Evolutionary conservation across 2,888 invertebrate species (phyloP).

Genomic region (Volucella bombylans): DNA sequence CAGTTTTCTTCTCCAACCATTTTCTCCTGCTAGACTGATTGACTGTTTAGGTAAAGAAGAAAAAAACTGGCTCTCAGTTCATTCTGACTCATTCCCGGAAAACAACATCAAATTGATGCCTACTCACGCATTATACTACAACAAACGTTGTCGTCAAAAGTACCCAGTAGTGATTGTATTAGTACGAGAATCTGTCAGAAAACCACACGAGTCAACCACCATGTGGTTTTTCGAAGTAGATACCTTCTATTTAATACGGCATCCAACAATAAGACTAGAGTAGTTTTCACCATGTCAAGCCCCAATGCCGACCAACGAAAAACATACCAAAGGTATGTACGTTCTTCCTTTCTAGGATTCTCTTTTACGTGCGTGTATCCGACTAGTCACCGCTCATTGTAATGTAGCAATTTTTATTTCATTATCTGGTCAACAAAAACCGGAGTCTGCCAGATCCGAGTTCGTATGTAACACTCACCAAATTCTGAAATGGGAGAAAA

Average conservation of each 20-base stretch:
- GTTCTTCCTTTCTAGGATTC: too few species aligned
- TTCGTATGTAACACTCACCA: too few species aligned
- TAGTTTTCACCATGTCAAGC: slow-evolving; percentile 46
- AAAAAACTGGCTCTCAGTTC: too few species aligned
- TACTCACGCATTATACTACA: too few species aligned
- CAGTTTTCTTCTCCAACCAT: too few species aligned
- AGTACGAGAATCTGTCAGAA: slow-evolving; percentile 21
- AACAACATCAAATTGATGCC: too few species aligned
- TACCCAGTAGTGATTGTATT: neutral
- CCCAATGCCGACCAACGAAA: slow-evolving; percentile 21
- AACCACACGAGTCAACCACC: slow-evolving; percentile 59
- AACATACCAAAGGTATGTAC: too few species aligned
- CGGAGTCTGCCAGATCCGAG: neutral
- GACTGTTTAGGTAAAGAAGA: too few species aligned
- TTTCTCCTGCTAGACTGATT: too few species aligned
- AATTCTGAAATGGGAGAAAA: too few species aligned
- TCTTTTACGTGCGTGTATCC: neutral
- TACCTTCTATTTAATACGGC: slow-evolving; percentile 21
- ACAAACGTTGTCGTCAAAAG: too few species aligned
- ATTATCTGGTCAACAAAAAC: slow-evolving; percentile 39
- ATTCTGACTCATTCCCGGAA: too few species aligned
- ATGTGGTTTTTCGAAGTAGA: slow-evolving; percentile 51
- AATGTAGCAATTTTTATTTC: slow-evolving; percentile 65
- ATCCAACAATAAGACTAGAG: slow-evolving; percentile 29
- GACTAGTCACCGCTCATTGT: slow-evolving; percentile 63